Percentiles rank a stretch among this genome's conserved stretches.
Conservation (phyloP, 2,797 vertebrate species). For the Argyrosomus regius region DNA sequence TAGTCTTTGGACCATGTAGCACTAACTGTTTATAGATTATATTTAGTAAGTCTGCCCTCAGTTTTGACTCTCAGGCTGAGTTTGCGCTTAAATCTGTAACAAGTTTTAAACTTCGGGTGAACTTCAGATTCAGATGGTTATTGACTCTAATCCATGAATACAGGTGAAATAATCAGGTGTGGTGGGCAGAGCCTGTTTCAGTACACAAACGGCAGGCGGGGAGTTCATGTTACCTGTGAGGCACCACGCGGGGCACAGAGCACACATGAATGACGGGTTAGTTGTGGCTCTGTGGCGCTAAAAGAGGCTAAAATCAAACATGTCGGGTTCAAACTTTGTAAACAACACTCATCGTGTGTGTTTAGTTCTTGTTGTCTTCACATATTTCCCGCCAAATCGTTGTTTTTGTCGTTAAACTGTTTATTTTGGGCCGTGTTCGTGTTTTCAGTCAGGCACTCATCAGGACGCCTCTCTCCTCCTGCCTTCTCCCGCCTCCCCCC, state of each 20-base stretch:
- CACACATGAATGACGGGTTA: rapidly evolving
- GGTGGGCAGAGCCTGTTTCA: not conserved
- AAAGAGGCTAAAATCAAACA: not conserved
- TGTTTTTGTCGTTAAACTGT: not conserved
- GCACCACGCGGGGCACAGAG: rapidly evolving
- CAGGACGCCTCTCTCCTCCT: conserved; percentile 10
- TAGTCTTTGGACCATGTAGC: no score
- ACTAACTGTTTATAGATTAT: not conserved
- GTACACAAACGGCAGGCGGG: not conserved
- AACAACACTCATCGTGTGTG: rapidly evolving
- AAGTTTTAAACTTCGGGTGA: no score
- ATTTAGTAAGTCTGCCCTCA: not conserved
- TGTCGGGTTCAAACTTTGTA: rapidly evolving
- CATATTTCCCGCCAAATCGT: rapidly evolving
- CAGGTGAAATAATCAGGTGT: not conserved
- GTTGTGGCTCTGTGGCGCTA: not conserved
- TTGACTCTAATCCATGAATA: not conserved
- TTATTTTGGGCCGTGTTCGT: not conserved
- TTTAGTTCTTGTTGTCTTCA: rapidly evolving
- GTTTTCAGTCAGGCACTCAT: conserved; percentile 59
- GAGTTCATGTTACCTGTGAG: not conserved
- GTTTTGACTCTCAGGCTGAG: not conserved
- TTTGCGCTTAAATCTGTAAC: no score
- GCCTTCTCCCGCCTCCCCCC: conserved; percentile 13
- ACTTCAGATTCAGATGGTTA: no score